Conservation (phyloP, 2,797 vertebrate species). For the Cephalopachus bancanus region DNA sequence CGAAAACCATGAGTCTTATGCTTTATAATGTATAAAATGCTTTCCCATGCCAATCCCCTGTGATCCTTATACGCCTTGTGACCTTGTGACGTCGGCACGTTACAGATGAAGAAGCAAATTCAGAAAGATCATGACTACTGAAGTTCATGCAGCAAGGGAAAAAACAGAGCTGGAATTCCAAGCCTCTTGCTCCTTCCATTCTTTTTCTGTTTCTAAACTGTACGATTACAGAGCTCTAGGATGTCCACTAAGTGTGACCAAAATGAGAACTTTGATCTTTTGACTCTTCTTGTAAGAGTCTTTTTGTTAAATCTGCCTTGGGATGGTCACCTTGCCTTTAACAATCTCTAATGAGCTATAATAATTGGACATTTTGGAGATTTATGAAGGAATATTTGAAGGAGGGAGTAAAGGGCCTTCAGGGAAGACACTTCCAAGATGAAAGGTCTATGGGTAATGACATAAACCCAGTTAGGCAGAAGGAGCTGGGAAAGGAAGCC, state of each 20-base stretch:
- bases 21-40: background rate
- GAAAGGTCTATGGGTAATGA: background rate
- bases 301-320: background rate
- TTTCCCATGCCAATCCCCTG: background rate
- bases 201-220: background rate
- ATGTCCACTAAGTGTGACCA: background rate
- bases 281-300: background rate
- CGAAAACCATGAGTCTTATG: background rate
- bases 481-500: slow-evolving; percentile 36
- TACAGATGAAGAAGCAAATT: background rate
- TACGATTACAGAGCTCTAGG: background rate
- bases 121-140: background rate
- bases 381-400: slow-evolving; percentile 34
- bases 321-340: background rate
- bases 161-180: background rate
- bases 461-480: background rate
- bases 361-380: slow-evolving; percentile 10
- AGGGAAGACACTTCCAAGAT: slow-evolving; percentile 11
- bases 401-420: background rate
- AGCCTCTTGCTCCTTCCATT: background rate
- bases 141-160: background rate
- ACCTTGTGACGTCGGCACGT: background rate
- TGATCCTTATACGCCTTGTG: background rate
- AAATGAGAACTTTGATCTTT: background rate
- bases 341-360: background rate